Conservation (phyloP, 2,113 vertebrate species). For the Cyanoliseus patagonus region DNA sequence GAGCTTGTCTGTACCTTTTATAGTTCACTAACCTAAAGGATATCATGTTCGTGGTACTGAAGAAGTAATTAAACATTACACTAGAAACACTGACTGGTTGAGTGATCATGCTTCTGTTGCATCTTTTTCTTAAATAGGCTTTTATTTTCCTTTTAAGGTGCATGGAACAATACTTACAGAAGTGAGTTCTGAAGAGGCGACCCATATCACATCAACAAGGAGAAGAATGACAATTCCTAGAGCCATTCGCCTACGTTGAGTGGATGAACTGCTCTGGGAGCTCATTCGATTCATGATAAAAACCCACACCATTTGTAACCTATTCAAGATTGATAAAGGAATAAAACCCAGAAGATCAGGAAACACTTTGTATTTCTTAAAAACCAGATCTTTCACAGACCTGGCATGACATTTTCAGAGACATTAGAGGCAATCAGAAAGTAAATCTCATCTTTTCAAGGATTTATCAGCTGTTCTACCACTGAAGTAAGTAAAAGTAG, state of each 20-base stretch:
- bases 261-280: constrained; percentile 82
- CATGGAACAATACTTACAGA: constrained; percentile 80
- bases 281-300: constrained; percentile 93
- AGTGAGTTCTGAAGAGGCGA: constrained; percentile 94
- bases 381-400: not conserved
- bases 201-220: constrained; percentile 96
- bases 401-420: not conserved
- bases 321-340: constrained; percentile 12
- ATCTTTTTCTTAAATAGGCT: not conserved
- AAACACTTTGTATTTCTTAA: not conserved
- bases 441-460: not conserved
- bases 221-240: constrained; percentile 92
- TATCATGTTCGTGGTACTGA: fast-evolving
- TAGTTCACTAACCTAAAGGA: not conserved
- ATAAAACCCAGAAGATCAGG: not conserved
- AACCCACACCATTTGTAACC: constrained; percentile 86
- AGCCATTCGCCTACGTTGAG: constrained; percentile 87
- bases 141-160: not conserved
- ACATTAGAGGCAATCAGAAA: not conserved
- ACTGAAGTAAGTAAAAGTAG: not conserved
- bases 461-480: not conserved
- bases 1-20: not conserved
- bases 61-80: not conserved
- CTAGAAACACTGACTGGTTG: not conserved
- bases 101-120: not conserved